These are phyloP conservation scores for Stercorarius parasiticus DNA, from an alignment of 2,113 vertebrate species.

Conservation along the genomic window DNA sequence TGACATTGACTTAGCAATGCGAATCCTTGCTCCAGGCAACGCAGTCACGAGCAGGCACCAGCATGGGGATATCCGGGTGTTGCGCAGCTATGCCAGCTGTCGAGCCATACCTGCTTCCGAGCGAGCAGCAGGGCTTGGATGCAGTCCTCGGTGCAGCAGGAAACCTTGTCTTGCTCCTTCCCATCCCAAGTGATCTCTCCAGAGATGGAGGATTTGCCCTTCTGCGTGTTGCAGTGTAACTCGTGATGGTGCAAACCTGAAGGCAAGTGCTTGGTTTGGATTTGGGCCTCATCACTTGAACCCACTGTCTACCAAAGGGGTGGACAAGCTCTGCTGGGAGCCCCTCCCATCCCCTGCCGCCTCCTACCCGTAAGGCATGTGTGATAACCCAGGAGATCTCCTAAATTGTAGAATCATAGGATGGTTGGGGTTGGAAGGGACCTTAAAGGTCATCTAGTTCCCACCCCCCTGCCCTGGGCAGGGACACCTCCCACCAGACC, in stretches of 20 bases:
- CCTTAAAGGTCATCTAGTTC: not conserved
- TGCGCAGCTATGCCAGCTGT: slow-evolving; percentile 2
- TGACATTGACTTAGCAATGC: not conserved
- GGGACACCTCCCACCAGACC: not conserved
- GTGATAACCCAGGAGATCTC: not conserved
- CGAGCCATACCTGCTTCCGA: not conserved
- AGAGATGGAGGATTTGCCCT: not conserved
- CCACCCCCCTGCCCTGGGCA: not conserved
- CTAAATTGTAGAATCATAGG: not conserved
- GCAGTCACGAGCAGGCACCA: not conserved
- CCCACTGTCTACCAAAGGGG: not conserved
- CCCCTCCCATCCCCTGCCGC: not conserved
- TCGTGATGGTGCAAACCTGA: rapidly evolving
- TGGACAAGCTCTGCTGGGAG: not conserved
- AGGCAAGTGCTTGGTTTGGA: not conserved
- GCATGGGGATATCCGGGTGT: not conserved
- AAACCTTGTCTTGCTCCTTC: not conserved
- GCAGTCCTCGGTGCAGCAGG: not conserved
- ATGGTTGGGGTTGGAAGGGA: not conserved
- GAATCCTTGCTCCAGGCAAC: slow-evolving; percentile 40
- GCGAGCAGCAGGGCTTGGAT: slow-evolving; percentile 10
- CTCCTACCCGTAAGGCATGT: rapidly evolving
- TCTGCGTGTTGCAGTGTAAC: not conserved
- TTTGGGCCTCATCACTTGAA: not conserved
- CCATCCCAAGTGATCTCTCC: not conserved